Evolutionary conservation across 2,888 invertebrate species (phyloP), one percentile per base, ranked within the genome.

Genomic region (Chymomyza procnemis): DNA sequence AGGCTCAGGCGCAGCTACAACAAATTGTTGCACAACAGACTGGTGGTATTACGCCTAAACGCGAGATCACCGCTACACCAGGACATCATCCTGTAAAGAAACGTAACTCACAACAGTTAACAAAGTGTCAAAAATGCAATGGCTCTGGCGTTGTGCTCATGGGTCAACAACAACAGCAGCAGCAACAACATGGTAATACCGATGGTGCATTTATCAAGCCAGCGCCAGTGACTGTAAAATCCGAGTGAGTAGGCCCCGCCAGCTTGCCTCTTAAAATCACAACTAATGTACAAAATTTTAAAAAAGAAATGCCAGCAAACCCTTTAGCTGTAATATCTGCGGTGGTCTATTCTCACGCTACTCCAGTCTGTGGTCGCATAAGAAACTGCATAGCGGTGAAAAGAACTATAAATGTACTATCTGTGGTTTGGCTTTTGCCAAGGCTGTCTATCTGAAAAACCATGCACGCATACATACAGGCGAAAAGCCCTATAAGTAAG

Each of bases 331-430:
- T 91, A 96, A 96, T 88, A 96, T 97, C 79, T 97, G 96, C 87
- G 96, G 96, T 64, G 96, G 94, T 18, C 94, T 95, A 12, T 95
- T 95, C 90, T 95, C 95, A 70, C 93, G 96, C 88, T 97, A 97
- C 91, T 96, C 96, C 48, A 96, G 96, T 63, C 92, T 97, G 66
- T 97, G 97, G 97, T 96, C 96, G 12, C 96, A 96, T 90, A 96
- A 96, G 91, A 95, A 96, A 87, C 92, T 97, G 75, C 96, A 97
- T 90, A 95, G 96, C 14, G 96, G 94, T 12, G 91, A 91, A 77
- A 97, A 97, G 90, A 96, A 96, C 88, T 96, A 96, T 91, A 96
- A 96, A 91, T 97, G 96, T 91, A 95, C 95, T 76, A 95, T 96
- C 71, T 97, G 96, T 90, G 96, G 96, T 16, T 92, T 96, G 88